A percentile compares a stretch with the other conserved stretches of the same genome.
phyloP scores from a whole-genome alignment of 2,888 invertebrate species.

The Sesia apiformis region DNA sequence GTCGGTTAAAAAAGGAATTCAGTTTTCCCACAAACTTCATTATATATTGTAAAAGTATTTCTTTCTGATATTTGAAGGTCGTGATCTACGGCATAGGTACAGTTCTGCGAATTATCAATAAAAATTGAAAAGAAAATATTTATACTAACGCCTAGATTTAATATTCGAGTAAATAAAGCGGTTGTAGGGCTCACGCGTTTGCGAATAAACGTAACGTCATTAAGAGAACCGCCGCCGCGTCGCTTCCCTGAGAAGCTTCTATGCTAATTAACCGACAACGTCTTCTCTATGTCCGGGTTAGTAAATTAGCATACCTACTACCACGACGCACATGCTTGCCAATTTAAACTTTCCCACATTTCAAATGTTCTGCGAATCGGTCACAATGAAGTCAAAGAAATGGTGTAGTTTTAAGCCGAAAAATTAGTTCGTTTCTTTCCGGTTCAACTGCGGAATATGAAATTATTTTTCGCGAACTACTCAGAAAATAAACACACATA shows the following conservation, averaged over 20 bases:
- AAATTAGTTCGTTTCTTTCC: no score
- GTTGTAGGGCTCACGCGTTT: not conserved
- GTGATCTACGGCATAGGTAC: no score
- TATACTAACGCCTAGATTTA: not conserved
- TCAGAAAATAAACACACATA: conserved; percentile 24
- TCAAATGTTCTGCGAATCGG: conserved; percentile 7
- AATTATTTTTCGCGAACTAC: not conserved
- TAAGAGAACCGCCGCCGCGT: conserved; percentile 11
- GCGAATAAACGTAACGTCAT: conserved; percentile 17
- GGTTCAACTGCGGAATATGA: no score
- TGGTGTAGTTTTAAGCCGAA: not conserved
- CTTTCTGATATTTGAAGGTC: no score
- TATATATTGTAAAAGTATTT: no score
- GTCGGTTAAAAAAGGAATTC: no score
- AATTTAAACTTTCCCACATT: conserved; percentile 17
- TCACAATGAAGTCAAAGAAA: not conserved
- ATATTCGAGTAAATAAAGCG: not conserved
- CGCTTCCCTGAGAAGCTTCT: conserved; percentile 13
- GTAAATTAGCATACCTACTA: conserved; percentile 27
- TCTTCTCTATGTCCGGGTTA: conserved; percentile 14
- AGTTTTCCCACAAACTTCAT: no score
- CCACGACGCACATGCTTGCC: conserved; percentile 14
- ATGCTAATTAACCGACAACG: conserved; percentile 22
- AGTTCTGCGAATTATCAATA: no score
- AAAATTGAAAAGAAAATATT: no score